Base-by-base conservation (phyloP, 2,113 vertebrate genomes). In the Microcebus ravelobensis region DNA sequence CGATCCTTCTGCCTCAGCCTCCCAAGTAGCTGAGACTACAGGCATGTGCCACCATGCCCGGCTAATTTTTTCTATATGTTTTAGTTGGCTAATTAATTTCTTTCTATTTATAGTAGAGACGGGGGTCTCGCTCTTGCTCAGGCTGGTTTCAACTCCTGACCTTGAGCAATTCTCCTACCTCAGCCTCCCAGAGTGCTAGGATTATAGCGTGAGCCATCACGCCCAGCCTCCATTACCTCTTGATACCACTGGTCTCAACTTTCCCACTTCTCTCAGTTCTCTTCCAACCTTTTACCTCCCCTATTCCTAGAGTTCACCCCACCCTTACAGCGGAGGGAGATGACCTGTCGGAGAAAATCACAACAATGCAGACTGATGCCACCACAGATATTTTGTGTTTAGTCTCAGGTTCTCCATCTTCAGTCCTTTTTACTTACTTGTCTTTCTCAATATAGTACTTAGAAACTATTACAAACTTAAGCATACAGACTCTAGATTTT, bases 341-440 rank as follows among this genome's bases (percentile, higher is more conserved):
- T 59, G 39, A 55, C 84, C 61, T 45, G 14, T 87, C 63, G 55
- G 50, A 48, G 23, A 77, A 82, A 57, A 27, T 36, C 14, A 50
- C 18, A 94, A 27, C 68, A 14, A 0, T 79, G 55, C 8, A 45
- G 74, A 59, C 76, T 6, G 31, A 20, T 55, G 31, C 25, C 45
- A 39, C 65, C 8, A 50, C 18, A 70, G 6, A 86, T 65, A 67
- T 6, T 65, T 86, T 52, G 29, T 59, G 45, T 42, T 73, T 84
- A 8, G 21, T 76, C 77, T 83, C 82, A 71, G 42, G 50, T 55
- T 95, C 48, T 61, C 57, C 77, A 80, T 55, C 70, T 93, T 55
- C n/a, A 71, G 2, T 94, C n/a, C 57, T 96, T 87, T 90, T 74
- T 70, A 68, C 18, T 84, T 93, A 67, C 10, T 77, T 95, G 45